phyloP scores from a whole-genome alignment of 2,113 vertebrate species.

The Bos indicus region DNA sequence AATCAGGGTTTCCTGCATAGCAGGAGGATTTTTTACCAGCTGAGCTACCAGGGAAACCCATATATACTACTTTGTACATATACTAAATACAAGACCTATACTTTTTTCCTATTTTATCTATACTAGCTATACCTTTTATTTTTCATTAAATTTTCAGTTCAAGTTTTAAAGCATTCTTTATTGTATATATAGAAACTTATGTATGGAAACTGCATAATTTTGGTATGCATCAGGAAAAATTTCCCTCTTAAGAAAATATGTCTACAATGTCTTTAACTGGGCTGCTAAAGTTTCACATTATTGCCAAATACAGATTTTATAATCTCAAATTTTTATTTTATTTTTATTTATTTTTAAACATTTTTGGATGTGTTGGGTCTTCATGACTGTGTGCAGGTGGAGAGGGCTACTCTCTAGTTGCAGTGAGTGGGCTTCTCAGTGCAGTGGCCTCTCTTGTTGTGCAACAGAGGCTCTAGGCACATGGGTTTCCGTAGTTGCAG shows the following conservation, averaged over 20 bases:
- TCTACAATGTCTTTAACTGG: neutral
- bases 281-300: neutral
- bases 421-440: neutral
- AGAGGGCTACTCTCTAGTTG: neutral
- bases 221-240: slow-evolving; percentile 17
- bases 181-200: neutral
- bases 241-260: neutral
- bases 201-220: neutral
- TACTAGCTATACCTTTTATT: neutral
- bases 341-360: neutral
- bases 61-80: slow-evolving; percentile 2
- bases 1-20: neutral
- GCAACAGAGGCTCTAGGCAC: neutral
- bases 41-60: neutral
- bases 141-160: slow-evolving; percentile 32
- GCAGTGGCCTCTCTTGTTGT: neutral
- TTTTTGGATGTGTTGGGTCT: neutral
- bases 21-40: neutral
- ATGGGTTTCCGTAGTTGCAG: neutral
- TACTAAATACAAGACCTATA: neutral
- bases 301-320: slow-evolving; percentile 21
- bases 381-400: neutral
- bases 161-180: slow-evolving; percentile 29
- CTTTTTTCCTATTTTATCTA: neutral
- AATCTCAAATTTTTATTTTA: neutral